phyloP scores from a whole-genome alignment of 2,797 vertebrate species.

The Oreortyx pictus region DNA sequence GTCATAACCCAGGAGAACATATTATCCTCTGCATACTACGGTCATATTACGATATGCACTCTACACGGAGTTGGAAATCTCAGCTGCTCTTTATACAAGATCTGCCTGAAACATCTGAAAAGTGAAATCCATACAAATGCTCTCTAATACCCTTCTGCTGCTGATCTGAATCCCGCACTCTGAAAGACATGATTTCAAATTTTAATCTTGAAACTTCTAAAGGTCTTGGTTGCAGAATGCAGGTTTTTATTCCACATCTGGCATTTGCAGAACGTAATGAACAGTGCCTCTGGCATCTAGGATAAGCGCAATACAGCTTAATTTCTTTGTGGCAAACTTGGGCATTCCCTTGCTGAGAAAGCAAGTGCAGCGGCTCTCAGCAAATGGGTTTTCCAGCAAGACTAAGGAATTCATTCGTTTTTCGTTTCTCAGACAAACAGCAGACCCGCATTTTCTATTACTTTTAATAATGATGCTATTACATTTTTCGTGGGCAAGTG shows the following conservation, averaged over 20 bases:
- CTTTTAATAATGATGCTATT: background rate
- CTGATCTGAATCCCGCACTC: constrained; percentile 25
- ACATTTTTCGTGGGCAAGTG: background rate
- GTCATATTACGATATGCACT: background rate
- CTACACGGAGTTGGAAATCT: background rate
- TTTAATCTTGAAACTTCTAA: constrained; percentile 53
- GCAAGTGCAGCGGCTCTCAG: background rate
- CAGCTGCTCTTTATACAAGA: background rate
- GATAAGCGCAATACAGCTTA: background rate
- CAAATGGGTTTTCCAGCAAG: background rate
- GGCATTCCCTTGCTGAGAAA: background rate
- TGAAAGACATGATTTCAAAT: constrained; percentile 51
- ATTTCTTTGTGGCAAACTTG: background rate
- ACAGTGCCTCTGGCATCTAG: background rate
- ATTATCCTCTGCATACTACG: background rate
- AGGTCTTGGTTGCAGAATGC: constrained; percentile 15
- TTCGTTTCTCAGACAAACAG: background rate
- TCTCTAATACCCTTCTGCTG: constrained; percentile 1
- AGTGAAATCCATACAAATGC: constrained; percentile 45
- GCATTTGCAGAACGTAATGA: constrained; percentile 51
- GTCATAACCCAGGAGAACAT: background rate
- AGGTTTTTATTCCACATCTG: background rate
- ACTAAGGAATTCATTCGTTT: background rate
- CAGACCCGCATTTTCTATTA: background rate
- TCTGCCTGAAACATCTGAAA: background rate